Evolutionary conservation across 1,140 invertebrate species (phyloP).

Genomic region (Penaeus chinensis): DNA sequence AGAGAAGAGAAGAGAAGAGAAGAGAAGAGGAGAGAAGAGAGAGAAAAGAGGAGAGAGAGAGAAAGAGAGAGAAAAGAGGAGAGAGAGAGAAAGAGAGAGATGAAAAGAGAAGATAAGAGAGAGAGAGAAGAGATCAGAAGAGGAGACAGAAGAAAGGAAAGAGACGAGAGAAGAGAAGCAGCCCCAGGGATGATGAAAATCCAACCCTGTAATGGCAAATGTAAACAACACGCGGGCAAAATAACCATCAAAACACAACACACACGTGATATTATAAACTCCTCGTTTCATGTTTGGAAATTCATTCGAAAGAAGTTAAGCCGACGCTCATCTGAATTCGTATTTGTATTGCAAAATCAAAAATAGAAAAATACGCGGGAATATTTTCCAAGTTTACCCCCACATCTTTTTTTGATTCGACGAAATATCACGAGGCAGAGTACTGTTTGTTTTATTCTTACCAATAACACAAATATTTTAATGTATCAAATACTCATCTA

Average conservation of each 20-base stretch:
- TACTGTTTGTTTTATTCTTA: too few species aligned
- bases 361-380: background rate
- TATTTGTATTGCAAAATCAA: too few species aligned
- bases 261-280: too few species aligned
- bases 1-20: background rate
- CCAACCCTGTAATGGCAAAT: background rate
- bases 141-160: slow-evolving; percentile 1
- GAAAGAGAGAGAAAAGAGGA: too few species aligned
- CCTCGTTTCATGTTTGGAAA: too few species aligned
- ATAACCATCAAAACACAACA: too few species aligned
- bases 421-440: too few species aligned
- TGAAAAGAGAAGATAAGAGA: background rate
- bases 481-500: too few species aligned
- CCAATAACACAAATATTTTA: too few species aligned
- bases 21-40: background rate
- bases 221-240: background rate
- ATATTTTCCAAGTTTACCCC: background rate
- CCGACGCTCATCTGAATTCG: too few species aligned
- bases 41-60: background rate
- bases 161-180: background rate
- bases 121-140: background rate
- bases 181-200: background rate
- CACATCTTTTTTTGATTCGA: background rate
- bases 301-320: too few species aligned
- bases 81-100: too few species aligned